phyloP scores from a whole-genome alignment of 2,888 invertebrate genomes.

The Cephus runcator region DNA sequence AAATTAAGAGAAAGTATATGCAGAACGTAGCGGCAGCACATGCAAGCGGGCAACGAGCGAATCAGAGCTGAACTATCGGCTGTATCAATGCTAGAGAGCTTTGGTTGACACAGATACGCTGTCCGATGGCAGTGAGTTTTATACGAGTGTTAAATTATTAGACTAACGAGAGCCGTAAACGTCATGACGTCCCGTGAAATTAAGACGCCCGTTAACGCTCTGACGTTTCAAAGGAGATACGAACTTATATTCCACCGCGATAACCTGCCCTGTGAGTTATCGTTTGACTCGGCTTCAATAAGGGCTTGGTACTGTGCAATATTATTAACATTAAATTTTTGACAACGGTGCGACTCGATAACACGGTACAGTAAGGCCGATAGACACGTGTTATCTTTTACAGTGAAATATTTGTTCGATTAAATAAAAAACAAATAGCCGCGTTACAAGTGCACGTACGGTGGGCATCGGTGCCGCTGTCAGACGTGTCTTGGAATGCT shows the following conservation, averaged over 20 bases:
- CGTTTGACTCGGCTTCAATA: not conserved
- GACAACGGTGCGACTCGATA: not conserved
- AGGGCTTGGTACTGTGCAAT: not conserved
- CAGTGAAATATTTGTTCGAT: not conserved
- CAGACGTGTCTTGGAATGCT: not conserved
- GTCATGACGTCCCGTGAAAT: constrained; percentile 22
- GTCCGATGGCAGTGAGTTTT: constrained; percentile 2
- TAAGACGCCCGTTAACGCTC: constrained; percentile 18
- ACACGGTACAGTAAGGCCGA: not conserved
- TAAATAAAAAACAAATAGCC: not conserved
- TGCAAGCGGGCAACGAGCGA: constrained; percentile 33
- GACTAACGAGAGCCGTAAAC: constrained; percentile 23
- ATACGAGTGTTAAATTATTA: constrained; percentile 8
- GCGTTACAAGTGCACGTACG: not conserved
- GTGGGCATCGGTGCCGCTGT: not conserved
- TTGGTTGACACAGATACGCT: constrained; percentile 42
- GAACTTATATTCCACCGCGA: not conserved
- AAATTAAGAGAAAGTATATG: constrained; percentile 53
- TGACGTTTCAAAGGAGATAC: not conserved
- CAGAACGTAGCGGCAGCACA: constrained; percentile 2
- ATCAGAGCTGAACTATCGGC: constrained; percentile 59
- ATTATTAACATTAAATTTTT: not conserved
- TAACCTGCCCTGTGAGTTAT: not conserved
- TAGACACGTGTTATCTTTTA: not conserved
- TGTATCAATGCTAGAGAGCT: constrained; percentile 48